Conservation (phyloP, 2,113 vertebrate genomes). For the Rhinoderma darwinii region DNA sequence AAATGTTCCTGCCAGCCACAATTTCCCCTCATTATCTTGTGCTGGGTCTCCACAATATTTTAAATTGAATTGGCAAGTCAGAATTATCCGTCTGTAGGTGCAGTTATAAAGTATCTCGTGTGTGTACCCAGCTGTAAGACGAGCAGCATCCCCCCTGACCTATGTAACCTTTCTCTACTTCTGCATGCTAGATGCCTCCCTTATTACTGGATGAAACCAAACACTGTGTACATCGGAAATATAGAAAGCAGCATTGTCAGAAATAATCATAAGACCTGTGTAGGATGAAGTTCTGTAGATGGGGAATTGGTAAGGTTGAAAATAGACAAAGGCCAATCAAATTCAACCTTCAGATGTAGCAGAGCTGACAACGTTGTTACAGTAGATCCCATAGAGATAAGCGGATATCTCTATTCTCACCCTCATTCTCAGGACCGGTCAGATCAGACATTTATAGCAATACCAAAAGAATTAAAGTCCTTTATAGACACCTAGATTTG, state of each 20-base stretch:
- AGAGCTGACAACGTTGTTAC: neutral
- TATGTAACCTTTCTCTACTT: neutral
- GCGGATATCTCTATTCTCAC: no score
- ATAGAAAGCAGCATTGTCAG: neutral
- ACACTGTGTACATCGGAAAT: neutral
- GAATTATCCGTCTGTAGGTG: neutral
- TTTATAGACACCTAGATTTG: no score
- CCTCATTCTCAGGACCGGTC: no score
- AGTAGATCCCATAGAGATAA: no score
- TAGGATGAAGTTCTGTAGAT: neutral
- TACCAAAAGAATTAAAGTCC: no score
- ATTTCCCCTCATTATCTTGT: slow-evolving; percentile 32
- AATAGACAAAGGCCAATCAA: neutral
- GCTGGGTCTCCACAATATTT: slow-evolving; percentile 13
- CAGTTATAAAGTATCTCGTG: neutral
- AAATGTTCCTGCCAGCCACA: neutral
- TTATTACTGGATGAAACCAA: neutral
- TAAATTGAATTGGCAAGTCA: slow-evolving; percentile 13
- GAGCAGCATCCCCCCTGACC: neutral
- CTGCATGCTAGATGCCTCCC: neutral
- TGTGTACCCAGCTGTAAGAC: neutral
- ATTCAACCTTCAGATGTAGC: neutral
- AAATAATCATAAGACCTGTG: neutral
- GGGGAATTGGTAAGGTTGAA: neutral
- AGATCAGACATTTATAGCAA: no score